Conservation (phyloP, 2,113 vertebrate genomes). For the Thamnophis sirtalis region DNA sequence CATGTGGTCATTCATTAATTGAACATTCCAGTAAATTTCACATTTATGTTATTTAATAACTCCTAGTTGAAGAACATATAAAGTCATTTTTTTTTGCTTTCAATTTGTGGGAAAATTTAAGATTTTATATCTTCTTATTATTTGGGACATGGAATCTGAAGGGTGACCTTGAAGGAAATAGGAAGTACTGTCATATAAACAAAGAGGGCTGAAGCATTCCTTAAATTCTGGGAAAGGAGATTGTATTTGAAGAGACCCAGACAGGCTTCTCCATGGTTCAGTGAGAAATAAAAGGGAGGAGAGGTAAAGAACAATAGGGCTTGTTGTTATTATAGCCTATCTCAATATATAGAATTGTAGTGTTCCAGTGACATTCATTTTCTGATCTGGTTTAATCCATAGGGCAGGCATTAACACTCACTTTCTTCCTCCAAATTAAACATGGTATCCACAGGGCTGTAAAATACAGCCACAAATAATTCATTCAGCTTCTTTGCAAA, state of each 20-base stretch:
- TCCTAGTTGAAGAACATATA: background rate
- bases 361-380: background rate
- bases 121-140: background rate
- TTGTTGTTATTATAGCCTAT: background rate
- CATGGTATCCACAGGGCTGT: background rate
- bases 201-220: background rate
- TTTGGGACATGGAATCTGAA: background rate
- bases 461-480: background rate
- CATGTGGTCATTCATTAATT: background rate
- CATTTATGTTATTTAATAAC: background rate
- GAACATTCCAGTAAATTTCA: background rate
- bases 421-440: background rate
- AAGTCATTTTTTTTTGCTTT: background rate
- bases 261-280: background rate
- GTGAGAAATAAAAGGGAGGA: background rate
- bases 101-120: background rate
- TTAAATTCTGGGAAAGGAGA: background rate
- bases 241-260: background rate
- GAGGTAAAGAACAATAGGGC: background rate
- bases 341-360: background rate
- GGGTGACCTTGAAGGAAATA: background rate
- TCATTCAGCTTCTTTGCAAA: background rate
- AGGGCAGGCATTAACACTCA: background rate
- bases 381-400: background rate
- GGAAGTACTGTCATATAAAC: background rate